Conservation (phyloP, 1,140 invertebrate genomes). For the Brachionus paranguensis region DNA sequence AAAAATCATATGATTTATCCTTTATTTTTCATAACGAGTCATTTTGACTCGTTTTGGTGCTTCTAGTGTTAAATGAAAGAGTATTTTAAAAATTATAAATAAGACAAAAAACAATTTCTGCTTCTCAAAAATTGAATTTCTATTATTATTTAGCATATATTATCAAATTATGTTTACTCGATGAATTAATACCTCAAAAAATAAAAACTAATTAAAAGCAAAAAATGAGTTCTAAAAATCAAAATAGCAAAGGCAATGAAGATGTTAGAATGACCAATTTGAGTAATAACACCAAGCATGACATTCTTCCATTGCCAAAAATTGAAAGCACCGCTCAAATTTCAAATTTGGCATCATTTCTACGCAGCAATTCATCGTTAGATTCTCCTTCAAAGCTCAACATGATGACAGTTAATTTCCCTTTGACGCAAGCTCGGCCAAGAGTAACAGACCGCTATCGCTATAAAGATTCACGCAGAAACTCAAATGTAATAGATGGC, state of each 20-base stretch:
- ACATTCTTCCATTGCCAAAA: background rate
- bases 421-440: background rate
- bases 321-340: background rate
- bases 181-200: no score
- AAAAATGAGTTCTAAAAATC: background rate
- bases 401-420: slow-evolving; percentile 15
- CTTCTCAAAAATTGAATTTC: no score
- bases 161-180: no score
- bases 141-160: no score
- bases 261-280: background rate
- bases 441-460: background rate
- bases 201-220: no score
- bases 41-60: no score
- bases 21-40: no score
- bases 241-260: background rate
- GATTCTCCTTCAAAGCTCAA: background rate
- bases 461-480: background rate
- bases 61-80: no score
- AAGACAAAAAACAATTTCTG: no score
- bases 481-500: background rate
- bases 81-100: no score
- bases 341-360: background rate
- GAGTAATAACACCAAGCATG: background rate
- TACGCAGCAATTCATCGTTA: background rate
- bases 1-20: no score